Conservation (phyloP, 2,888 invertebrate species). For the Tuberolachnus salignus region DNA sequence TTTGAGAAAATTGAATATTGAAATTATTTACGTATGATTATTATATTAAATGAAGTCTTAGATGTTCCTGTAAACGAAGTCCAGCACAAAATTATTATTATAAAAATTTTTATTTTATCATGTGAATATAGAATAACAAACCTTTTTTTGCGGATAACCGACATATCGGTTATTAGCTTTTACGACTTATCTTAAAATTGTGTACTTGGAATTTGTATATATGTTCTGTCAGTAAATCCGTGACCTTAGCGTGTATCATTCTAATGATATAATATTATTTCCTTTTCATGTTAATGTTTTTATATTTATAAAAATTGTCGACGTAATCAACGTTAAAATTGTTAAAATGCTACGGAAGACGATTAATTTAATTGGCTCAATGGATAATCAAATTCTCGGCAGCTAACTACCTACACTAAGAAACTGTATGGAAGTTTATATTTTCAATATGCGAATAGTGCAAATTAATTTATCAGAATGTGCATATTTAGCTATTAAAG, state of each 20-base stretch:
- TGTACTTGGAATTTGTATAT: neutral
- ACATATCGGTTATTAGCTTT: neutral
- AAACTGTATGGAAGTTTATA: neutral
- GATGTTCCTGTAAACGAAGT: neutral
- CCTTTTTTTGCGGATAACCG: neutral
- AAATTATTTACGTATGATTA: neutral
- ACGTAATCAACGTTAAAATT: too few species aligned
- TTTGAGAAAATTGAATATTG: neutral
- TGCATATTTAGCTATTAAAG: neutral
- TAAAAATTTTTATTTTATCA: neutral
- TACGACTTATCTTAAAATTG: neutral
- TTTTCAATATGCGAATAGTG: constrained; percentile 10
- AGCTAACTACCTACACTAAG: neutral
- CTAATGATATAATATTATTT: neutral
- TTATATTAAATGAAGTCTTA: neutral
- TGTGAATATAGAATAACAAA: neutral
- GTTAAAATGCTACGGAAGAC: neutral
- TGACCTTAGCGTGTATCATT: neutral
- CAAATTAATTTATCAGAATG: too few species aligned
- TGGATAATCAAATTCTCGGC: constrained; percentile 10
- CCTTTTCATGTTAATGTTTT: neutral
- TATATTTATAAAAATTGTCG: constrained; percentile 7
- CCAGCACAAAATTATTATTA: too few species aligned
- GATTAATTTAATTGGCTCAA: neutral
- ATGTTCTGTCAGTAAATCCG: neutral